Evolutionary conservation across 2,113 vertebrate species (phyloP).

Genomic region (Lycocorax pyrrhopterus): DNA sequence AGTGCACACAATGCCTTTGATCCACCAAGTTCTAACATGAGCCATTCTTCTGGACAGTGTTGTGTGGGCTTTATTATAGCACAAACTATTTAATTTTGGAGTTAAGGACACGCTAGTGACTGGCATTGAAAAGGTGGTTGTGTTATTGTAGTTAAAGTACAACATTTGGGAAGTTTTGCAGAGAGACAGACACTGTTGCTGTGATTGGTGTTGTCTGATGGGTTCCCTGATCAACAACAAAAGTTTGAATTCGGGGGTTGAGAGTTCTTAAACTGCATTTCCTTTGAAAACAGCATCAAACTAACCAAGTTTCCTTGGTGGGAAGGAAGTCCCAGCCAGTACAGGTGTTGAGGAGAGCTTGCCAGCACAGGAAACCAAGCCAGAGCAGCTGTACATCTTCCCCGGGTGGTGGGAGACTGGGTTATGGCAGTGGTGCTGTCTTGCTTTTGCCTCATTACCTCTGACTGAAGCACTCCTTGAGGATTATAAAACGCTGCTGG

Average conservation of each 20-base stretch:
- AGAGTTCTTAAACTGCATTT: not conserved
- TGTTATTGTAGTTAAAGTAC: not conserved
- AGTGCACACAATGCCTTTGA: not conserved
- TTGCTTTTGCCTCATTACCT: not conserved
- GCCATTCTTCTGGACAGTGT: not conserved
- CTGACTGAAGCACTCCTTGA: not conserved
- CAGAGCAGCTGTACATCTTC: not conserved
- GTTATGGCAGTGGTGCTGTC: not conserved
- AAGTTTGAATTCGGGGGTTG: not conserved
- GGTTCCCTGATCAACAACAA: not conserved
- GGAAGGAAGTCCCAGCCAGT: not conserved
- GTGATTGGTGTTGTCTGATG: not conserved
- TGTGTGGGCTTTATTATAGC: not conserved
- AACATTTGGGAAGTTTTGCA: not conserved
- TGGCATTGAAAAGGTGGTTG: not conserved
- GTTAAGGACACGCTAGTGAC: not conserved
- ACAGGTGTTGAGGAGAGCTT: not conserved
- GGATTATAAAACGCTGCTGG: not conserved
- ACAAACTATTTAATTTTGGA: not conserved
- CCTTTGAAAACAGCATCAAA: not conserved
- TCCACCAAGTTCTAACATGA: not conserved
- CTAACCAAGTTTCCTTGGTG: not conserved
- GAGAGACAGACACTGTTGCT: not conserved
- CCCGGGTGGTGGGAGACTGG: not conserved
- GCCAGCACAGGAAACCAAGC: not conserved